Percentiles rank a stretch among this genome's conserved stretches.
These are phyloP conservation scores for Microcebus ravelobensis DNA, from an alignment of 2,113 vertebrate species.

Conservation along the genomic window DNA sequence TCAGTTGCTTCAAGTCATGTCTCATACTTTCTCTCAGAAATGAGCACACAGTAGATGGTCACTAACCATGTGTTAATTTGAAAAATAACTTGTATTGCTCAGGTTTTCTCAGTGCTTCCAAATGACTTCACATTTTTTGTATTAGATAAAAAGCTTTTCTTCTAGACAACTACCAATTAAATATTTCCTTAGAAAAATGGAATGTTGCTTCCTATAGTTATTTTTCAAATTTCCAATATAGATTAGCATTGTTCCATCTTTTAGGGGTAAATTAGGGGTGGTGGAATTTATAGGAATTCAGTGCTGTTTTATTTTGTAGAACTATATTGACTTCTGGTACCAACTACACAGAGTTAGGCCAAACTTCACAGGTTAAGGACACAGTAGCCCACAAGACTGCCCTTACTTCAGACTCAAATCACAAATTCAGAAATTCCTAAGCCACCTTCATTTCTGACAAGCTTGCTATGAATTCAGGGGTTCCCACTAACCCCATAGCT, in stretches of 20 bases:
- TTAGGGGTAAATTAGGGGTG: neutral
- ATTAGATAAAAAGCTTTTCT: neutral
- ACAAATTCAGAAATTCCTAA: neutral
- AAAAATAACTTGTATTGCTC: neutral
- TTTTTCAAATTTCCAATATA: constrained; percentile 20
- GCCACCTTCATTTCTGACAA: neutral
- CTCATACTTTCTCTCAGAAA: neutral
- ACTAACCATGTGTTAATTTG: neutral
- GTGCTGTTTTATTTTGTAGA: neutral
- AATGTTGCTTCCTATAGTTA: neutral
- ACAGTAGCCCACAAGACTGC: neutral
- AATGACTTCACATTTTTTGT: neutral
- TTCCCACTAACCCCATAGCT: neutral
- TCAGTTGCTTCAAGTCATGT: neutral
- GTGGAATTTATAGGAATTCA: neutral
- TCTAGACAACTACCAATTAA: constrained; percentile 3
- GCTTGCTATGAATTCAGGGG: neutral
- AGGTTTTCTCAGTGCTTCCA: neutral
- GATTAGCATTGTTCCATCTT: neutral
- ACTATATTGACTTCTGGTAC: neutral
- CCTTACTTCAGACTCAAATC: neutral
- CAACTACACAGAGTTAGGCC: neutral
- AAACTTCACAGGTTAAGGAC: neutral
- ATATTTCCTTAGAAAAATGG: constrained; percentile 37
- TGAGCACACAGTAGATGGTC: neutral